Percentiles rank a stretch among this genome's conserved stretches.
phyloP scores from a whole-genome alignment of 1,140 invertebrate species.

The Drosophila bipectinata region DNA sequence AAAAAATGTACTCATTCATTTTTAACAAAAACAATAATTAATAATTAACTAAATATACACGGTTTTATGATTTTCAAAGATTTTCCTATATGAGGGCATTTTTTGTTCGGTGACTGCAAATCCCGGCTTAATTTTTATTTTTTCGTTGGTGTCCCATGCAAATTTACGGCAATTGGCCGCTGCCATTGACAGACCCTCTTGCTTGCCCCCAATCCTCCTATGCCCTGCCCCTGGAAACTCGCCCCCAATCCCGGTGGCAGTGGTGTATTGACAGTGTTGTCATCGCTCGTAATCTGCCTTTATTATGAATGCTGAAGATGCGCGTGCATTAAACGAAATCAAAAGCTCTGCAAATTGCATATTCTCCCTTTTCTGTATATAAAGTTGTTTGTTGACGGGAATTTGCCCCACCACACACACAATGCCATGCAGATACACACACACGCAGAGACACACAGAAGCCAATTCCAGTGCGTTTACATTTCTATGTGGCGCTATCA shows the following conservation, averaged over 20 bases:
- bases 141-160: constrained; percentile 65
- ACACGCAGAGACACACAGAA: constrained; percentile 28
- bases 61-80: background rate
- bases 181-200: constrained; percentile 56
- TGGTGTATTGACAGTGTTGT: constrained; percentile 73
- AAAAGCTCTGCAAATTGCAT: constrained; percentile 53
- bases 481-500: constrained; percentile 68
- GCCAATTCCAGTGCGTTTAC: constrained; percentile 51
- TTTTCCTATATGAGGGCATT: constrained; percentile 9
- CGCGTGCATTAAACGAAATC: constrained; percentile 62
- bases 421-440: constrained; percentile 7
- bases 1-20: background rate
- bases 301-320: constrained; percentile 64
- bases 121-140: constrained; percentile 27
- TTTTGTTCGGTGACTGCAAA: background rate
- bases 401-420: constrained; percentile 44
- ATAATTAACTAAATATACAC: too few relatives aligned
- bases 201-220: background rate
- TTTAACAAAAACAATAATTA: too few relatives aligned
- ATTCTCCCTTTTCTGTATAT: constrained; percentile 47
- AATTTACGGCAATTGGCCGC: constrained; percentile 74
- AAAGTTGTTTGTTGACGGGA: constrained; percentile 67
- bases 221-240: constrained; percentile 2
- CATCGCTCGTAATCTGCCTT: constrained; percentile 75
- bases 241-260: background rate